A percentile compares a stretch with the other conserved stretches of the same genome.
Evolutionary conservation across 1,140 invertebrate species (phyloP).

Genomic region (Colletes gigas): DNA sequence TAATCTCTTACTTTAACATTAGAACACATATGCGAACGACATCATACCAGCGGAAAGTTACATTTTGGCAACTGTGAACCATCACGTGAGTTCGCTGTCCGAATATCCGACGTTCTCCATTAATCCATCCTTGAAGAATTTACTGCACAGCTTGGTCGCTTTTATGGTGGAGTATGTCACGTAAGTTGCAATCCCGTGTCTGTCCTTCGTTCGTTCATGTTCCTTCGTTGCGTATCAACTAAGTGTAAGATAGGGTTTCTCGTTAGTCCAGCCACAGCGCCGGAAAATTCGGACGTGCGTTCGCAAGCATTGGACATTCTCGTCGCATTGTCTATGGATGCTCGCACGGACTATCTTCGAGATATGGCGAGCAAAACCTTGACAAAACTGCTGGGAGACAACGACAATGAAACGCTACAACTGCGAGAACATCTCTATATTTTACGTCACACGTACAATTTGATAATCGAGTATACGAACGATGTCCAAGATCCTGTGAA

Average conservation of each 20-base stretch:
- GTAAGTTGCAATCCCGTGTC: slow-evolving; percentile 75
- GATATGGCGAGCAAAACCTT: slow-evolving; percentile 83
- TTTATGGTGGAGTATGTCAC: slow-evolving; percentile 86
- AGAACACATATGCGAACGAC: slow-evolving; percentile 89
- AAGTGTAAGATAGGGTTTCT: neutral
- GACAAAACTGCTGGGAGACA: slow-evolving; percentile 83
- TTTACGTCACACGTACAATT: slow-evolving; percentile 86
- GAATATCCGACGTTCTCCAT: slow-evolving; percentile 83
- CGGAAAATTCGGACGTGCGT: slow-evolving; percentile 78
- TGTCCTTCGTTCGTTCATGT: neutral
- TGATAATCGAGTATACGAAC: slow-evolving; percentile 84
- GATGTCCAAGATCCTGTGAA: slow-evolving; percentile 70
- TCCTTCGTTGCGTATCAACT: too few relatives aligned
- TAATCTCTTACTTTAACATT: slow-evolving; percentile 57
- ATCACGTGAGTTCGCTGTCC: slow-evolving; percentile 83
- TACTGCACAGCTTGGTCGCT: slow-evolving; percentile 85
- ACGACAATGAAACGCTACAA: slow-evolving; percentile 85
- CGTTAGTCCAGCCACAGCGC: slow-evolving; percentile 75
- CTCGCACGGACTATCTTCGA: slow-evolving; percentile 87
- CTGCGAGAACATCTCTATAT: slow-evolving; percentile 85
- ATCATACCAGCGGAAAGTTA: slow-evolving; percentile 92
- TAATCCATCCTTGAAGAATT: slow-evolving; percentile 86
- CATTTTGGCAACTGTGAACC: slow-evolving; percentile 84
- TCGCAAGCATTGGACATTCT: slow-evolving; percentile 83
- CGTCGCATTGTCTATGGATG: slow-evolving; percentile 88